Evolutionary conservation across 2,113 vertebrate species (phyloP).

Genomic region (Bufo bufo): DNA sequence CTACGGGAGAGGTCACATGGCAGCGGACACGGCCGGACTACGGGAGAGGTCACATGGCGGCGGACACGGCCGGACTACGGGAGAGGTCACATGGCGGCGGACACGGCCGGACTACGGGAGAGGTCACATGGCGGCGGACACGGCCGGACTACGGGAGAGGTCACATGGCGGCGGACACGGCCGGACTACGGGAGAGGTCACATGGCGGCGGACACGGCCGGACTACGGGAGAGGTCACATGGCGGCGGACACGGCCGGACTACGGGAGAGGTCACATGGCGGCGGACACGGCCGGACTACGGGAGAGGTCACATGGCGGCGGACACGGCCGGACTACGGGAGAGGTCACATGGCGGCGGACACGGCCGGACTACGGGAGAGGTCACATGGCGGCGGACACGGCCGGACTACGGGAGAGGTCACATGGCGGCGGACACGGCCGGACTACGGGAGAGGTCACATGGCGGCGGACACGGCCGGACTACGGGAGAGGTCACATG

Average conservation of each 20-base stretch:
- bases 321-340: no score
- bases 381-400: not conserved
- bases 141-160: no score
- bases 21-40: no score
- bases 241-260: no score
- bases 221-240: not conserved
- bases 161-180: not conserved
- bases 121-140: not conserved
- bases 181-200: no score
- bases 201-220: not conserved
- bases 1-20: not conserved
- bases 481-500: no score
- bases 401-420: no score
- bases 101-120: no score
- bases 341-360: not conserved
- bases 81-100: not conserved
- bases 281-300: no score
- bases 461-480: not conserved
- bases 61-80: no score
- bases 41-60: not conserved
- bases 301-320: not conserved
- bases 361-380: no score
- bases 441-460: no score
- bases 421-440: not conserved
- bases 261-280: not conserved